Evolutionary conservation across 2,888 invertebrate species (phyloP), one percentile per base, ranked within the genome.

Genomic region (Conomelus anceps): DNA sequence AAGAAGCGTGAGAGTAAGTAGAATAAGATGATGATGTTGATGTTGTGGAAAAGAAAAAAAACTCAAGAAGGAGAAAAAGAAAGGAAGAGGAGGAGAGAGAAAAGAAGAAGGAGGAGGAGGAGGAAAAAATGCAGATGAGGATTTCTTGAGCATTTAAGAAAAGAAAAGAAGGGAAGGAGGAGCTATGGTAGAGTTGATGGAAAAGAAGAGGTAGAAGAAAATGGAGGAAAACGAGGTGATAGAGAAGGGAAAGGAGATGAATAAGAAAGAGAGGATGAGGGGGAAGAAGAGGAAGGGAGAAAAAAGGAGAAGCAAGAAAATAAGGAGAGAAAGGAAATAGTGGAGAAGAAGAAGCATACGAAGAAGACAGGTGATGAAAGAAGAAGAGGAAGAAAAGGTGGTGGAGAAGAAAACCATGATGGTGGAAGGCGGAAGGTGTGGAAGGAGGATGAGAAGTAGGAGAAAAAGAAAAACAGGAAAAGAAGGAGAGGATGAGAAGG

Each of bases 341-440:
- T 11, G n/a, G 34, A 29, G 84, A 84, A 89, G 89, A 24, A n/a
- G n/a, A n/a, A n/a, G n/a, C n/a, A n/a, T n/a, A n/a, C n/a, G n/a
- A 26, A 85, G 86, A 41, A 86, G 41, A 29, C 17, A 89, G 87
- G 85, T 29, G 87, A 34, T 41, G 63, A 87, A 22, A 63, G 29
- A 29, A 23, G 11, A 29, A 85, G 22, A 23, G 22, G 17, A 86
- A 63, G n/a, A 22, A 23, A 22, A 87, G n/a, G 41, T 20, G 23
- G 22, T 11, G n/a, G 34, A 29, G 84, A 84, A 89, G 89, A 24
- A n/a, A n/a, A n/a, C n/a, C n/a, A n/a, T n/a, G n/a, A n/a, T n/a
- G n/a, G n/a, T n/a, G n/a, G n/a, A n/a, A n/a, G n/a, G n/a, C n/a
- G n/a, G n/a, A n/a, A 9, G n/a, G 23, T 1, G 63, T 17, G 24